Conservation (phyloP, 2,113 vertebrate species). For the Catharus minimus region DNA sequence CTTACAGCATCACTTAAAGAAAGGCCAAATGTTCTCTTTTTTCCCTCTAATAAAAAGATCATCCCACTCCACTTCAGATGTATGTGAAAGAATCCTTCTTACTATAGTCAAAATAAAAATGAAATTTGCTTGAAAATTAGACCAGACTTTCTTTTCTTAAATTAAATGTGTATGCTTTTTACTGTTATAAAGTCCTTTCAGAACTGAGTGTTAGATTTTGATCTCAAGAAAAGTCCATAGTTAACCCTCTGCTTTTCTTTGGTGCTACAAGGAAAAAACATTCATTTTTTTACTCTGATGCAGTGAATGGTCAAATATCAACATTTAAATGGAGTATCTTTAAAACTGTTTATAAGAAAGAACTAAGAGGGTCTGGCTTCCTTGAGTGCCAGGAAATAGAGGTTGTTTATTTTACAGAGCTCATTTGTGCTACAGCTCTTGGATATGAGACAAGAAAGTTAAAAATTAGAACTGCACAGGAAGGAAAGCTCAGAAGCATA, state of each 20-base stretch:
- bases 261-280: background rate
- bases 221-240: background rate
- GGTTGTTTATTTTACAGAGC: background rate
- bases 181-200: background rate
- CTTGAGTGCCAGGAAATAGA: background rate
- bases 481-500: background rate
- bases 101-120: background rate
- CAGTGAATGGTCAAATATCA: background rate
- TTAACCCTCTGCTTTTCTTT: background rate
- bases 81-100: background rate
- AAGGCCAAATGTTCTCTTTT: background rate
- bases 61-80: background rate
- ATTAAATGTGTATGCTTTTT: background rate
- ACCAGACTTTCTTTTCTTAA: background rate
- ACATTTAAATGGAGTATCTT: background rate
- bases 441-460: background rate
- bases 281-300: background rate
- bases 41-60: background rate
- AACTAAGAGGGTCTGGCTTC: background rate
- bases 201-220: background rate
- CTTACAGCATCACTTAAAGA: background rate
- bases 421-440: slow-evolving; percentile 4
- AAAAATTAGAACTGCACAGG: background rate
- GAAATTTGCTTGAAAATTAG: background rate
- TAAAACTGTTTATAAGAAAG: background rate